Evolutionary conservation across 2,797 vertebrate genomes (phyloP).

Genomic region (Odontamblyopus lacepedii): DNA sequence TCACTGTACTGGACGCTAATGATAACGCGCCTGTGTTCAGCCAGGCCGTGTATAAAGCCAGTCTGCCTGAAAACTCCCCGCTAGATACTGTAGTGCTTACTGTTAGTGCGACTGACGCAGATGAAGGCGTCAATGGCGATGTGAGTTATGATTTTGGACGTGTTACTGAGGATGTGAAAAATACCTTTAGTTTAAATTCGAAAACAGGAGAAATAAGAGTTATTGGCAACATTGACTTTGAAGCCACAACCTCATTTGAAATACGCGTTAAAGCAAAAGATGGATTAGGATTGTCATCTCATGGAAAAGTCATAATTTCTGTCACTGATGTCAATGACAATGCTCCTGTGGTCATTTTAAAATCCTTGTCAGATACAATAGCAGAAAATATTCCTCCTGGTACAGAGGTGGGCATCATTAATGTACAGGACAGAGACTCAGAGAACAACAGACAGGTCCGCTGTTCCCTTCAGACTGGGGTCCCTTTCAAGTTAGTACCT

Average conservation of each 20-base stretch:
- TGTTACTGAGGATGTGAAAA: conserved; percentile 18
- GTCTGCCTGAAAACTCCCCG: conserved; percentile 63
- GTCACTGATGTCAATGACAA: conserved; percentile 73
- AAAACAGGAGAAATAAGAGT: conserved; percentile 57
- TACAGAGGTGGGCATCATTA: conserved; percentile 74
- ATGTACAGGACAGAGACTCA: conserved; percentile 75
- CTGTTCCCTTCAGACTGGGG: conserved; percentile 69
- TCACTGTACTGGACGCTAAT: conserved; percentile 47
- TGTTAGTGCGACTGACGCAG: conserved; percentile 65
- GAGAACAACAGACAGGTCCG: conserved; percentile 68
- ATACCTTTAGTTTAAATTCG: conserved; percentile 41
- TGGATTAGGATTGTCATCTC: conserved; percentile 40
- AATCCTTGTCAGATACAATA: conserved; percentile 20
- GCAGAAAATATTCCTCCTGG: conserved; percentile 24
- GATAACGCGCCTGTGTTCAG: conserved; percentile 2
- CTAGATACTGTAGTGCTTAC: conserved; percentile 52
- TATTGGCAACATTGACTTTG: conserved; percentile 18
- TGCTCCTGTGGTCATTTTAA: conserved; percentile 39
- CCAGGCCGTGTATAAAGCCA: conserved; percentile 49
- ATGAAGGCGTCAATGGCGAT: conserved; percentile 63
- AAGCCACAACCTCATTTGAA: conserved; percentile 43
- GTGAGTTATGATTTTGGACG: conserved; percentile 58
- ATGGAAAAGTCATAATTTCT: conserved; percentile 40
- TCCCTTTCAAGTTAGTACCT: conserved; percentile 77
- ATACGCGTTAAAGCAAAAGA: conserved; percentile 69